Base-by-base conservation (phyloP, 1,140 invertebrate genomes). In the Zaprionus taronus region DNA sequence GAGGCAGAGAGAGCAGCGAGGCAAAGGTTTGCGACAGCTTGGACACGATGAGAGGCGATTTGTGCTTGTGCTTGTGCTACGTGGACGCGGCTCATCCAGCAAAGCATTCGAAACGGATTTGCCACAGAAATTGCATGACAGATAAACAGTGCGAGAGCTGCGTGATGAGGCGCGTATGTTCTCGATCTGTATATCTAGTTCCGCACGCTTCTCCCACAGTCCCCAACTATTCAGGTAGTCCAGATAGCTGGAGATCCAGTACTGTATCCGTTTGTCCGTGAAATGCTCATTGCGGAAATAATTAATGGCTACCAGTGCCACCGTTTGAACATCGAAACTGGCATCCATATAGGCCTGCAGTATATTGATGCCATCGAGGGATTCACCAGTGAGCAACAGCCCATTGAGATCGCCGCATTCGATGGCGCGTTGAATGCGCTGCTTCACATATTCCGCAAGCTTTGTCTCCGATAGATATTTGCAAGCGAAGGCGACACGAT, bases 91-190 rank as follows among this genome's bases (percentile, higher is more conserved):
- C 34, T 95, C 92, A 66, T 95, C 95, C 70, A 96, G 94, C 93
- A 96, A 94, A 53, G 95, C 95, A 53, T 96, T 96, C 0, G 97
- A 97, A 69, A 99, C 97, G 74, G 96, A 97, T 93, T 99, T 99
- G 4, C 97, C 97, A 94, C 98, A 99, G 94, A 98, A 99, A 91
- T 97, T 98, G 93, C 98, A 99, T 6, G 97, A 96, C 28, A 99
- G 95, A 91, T 96, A 98, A 60, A 98, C 96, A 87, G 98, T 96
- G 67, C 96, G 96, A 11, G 94, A 94, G 7, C 94, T 93, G 79
- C 95, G 95, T 24, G 77, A 64, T 28, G 83, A 80, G 9, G 83
- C 68, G 31, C 87, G 84, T 56, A 84, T 82, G 65, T 82, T 78
- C 72, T 83, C 85, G 24, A 92, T 92, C 81, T 93, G 93, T 74